Percentiles rank a stretch among this genome's conserved stretches.
Conservation (phyloP, 2,888 invertebrate species). For the Pachycephus smyrnensis region DNA sequence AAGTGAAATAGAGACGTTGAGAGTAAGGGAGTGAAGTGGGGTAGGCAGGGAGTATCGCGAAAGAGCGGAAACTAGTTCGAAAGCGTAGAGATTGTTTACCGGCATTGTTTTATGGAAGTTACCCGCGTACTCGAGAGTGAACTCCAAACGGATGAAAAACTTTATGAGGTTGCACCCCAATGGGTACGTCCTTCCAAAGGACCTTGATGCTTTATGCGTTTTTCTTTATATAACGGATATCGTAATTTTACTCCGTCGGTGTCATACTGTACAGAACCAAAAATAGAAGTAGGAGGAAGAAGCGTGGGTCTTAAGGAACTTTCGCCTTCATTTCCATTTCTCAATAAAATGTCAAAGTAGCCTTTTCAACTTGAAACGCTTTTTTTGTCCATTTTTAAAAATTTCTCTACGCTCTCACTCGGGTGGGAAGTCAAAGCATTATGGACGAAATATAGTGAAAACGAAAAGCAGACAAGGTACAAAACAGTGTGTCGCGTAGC, state of each 20-base stretch:
- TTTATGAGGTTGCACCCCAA: not conserved
- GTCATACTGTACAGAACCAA: not conserved
- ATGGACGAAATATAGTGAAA: not conserved
- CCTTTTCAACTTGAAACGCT: not conserved
- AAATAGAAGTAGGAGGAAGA: not conserved
- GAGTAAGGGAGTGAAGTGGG: not conserved
- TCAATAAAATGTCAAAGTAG: constrained; percentile 36
- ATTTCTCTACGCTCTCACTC: not conserved
- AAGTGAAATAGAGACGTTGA: not conserved
- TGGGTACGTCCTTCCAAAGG: not conserved
- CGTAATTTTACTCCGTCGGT: not conserved
- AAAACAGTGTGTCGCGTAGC: not conserved
- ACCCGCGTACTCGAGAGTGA: constrained; percentile 12
- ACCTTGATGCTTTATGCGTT: not conserved
- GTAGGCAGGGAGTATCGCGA: constrained; percentile 25
- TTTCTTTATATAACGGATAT: not conserved
- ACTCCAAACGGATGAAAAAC: constrained; percentile 28
- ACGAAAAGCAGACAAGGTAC: not conserved
- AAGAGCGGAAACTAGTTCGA: constrained; percentile 31
- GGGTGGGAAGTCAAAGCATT: not conserved
- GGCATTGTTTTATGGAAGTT: constrained; percentile 29
- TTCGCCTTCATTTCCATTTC: not conserved
- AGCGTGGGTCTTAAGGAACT: not conserved
- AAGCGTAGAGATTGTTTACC: constrained; percentile 32
- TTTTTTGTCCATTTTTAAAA: not conserved